Base-by-base conservation (phyloP, 2,888 invertebrate genomes). In the Hylaea fasciaria region DNA sequence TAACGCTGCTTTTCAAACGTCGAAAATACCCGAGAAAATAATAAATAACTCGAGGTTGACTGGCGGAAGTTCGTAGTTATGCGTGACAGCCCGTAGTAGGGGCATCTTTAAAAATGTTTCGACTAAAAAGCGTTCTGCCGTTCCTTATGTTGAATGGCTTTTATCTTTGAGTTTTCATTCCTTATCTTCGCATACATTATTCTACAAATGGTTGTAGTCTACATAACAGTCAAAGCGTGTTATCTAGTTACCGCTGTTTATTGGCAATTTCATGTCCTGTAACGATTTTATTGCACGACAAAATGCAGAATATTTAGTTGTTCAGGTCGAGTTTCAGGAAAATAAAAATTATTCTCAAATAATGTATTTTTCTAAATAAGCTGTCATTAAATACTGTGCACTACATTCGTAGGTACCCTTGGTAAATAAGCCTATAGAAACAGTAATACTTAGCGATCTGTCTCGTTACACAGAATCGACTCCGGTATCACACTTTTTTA, bases 51-150 rank as follows among this genome's bases (percentile, higher is more conserved):
- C 56, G 40, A 29, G 29, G 13, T 55, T 55, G 47, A 29, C 44
- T 46, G 37, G 73, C 81, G 85, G 85, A 85, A 79, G 74, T 68
- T 68, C 71, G 77, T 77, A 76, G 78, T 81, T 78, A 71, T 70
- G 74, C 69, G 76, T 81, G 81, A 79, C 79, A 73, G 68, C 64
- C 74, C 47, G 72, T 35, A 14, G 70, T 73, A 70, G 69, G 62
- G 67, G 49, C 45, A 53, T 59, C 44, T 60, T 60, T 45, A 55
- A 59, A 60, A 51, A 22, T 43, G 13, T 40, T 59, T n/a, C n/a
- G n/a, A n/a, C n/a, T n/a, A n/a, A n/a, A n/a, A n/a, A n/a, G n/a
- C 59, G 53, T 66, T 63, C 55, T 40, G 64, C 47, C 48, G 41
- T 65, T 62, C 41, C 37, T 49, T 50, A 53, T 35, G 22, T 16